A percentile compares a stretch with the other conserved stretches of the same genome.
phyloP scores from a whole-genome alignment of 1,140 invertebrate species.

The Chelonus insularis region DNA sequence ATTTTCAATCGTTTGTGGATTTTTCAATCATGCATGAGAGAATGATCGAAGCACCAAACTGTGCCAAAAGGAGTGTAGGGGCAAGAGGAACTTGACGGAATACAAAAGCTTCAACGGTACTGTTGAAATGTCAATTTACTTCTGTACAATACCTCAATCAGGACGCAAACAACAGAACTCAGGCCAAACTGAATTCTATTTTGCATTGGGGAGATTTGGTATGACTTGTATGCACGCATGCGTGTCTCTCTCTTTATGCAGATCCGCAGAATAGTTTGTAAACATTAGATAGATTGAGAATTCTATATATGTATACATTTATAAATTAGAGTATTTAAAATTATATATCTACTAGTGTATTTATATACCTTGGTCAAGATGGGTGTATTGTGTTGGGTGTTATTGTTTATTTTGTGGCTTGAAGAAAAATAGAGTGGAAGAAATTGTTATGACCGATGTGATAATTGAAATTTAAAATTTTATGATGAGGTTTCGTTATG shows the following conservation, averaged over 20 bases:
- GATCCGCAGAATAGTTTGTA: not conserved
- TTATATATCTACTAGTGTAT: too few species aligned
- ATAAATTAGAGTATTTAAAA: too few species aligned
- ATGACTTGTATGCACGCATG: not conserved
- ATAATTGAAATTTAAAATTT: too few species aligned
- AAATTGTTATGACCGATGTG: too few species aligned
- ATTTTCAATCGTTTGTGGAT: not conserved
- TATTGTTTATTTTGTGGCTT: too few species aligned
- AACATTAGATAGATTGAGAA: not conserved
- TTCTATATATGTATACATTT: not conserved
- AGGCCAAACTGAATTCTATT: constrained; percentile 45
- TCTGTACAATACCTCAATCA: constrained; percentile 54
- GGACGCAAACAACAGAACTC: constrained; percentile 48
- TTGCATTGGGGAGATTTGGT: constrained; percentile 39
- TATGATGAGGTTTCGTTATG: too few species aligned
- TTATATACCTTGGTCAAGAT: too few species aligned
- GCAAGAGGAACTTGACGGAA: not conserved
- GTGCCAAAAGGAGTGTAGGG: not conserved
- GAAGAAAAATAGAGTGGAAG: too few species aligned
- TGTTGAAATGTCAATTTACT: constrained; percentile 52
- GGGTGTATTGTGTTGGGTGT: too few species aligned
- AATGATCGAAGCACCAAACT: constrained; percentile 4
- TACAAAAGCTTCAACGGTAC: constrained; percentile 18
- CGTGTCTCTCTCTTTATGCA: not conserved
- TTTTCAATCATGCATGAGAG: not conserved